These are phyloP conservation scores for Chaetophractus vellerosus DNA, from an alignment of 2,797 vertebrate species.

Conservation along the genomic window DNA sequence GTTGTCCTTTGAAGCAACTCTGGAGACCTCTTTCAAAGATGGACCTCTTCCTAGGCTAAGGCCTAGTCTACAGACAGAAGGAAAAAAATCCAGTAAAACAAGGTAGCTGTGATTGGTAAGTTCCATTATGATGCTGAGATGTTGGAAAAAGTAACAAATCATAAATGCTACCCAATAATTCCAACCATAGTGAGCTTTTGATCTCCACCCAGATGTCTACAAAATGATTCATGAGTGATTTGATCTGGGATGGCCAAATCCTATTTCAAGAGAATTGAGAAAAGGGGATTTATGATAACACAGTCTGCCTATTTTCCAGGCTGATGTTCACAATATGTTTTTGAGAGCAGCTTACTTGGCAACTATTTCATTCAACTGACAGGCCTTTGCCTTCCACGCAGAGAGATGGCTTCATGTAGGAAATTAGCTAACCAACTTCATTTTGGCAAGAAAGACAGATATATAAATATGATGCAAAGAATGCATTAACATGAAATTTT, in stretches of 20 bases:
- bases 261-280: not conserved
- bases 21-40: not conserved
- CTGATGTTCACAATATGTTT: not conserved
- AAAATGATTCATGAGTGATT: conserved; percentile 49
- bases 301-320: not conserved
- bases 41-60: not conserved
- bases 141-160: conserved; percentile 6
- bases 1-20: not conserved
- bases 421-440: not conserved
- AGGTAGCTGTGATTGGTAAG: not conserved
- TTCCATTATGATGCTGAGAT: not conserved
- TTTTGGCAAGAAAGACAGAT: not conserved
- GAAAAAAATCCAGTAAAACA: conserved; percentile 38
- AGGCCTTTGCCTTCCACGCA: not conserved
- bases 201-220: not conserved
- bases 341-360: not conserved
- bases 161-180: not conserved
- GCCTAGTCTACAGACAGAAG: not conserved
- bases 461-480: not conserved
- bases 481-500: not conserved
- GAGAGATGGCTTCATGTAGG: not conserved
- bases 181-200: conserved; percentile 21
- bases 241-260: not conserved
- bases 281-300: conserved; percentile 11
- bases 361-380: not conserved